Conservation (phyloP, 2,797 vertebrate species). For the Staurois parvus region DNA sequence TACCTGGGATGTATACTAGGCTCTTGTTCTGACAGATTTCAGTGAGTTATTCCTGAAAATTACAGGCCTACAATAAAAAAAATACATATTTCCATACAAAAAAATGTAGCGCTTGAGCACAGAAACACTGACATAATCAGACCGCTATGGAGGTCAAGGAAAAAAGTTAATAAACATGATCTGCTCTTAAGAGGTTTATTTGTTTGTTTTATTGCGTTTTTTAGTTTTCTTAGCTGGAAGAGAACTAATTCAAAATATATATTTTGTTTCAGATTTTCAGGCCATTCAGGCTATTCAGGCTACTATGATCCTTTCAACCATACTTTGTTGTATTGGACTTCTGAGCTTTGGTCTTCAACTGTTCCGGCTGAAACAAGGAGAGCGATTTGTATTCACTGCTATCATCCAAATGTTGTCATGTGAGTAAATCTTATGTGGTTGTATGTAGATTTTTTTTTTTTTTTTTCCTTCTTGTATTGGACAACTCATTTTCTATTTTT, state of each 20-base stretch:
- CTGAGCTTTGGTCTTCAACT: conserved; percentile 94
- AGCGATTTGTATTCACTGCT: conserved; percentile 91
- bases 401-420: conserved; percentile 90
- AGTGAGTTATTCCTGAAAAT: no score
- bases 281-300: conserved; percentile 89
- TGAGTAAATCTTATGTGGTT: conserved; percentile 74
- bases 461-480: background rate
- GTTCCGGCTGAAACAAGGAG: conserved; percentile 94
- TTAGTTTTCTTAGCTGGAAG: background rate
- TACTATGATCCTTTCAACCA: conserved; percentile 89
- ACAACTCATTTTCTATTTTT: no score
- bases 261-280: conserved; percentile 77
- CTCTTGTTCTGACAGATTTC: no score
- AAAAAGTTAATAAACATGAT: no score
- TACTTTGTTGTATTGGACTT: conserved; percentile 90
- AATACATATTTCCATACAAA: no score
- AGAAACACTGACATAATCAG: no score
- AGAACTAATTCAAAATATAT: background rate
- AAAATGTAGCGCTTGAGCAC: no score
- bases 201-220: no score
- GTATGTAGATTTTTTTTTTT: background rate
- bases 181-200: no score
- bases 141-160: no score
- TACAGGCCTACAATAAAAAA: no score
- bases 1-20: no score